Evolutionary conservation across 1,140 invertebrate genomes (phyloP), one percentile per base, ranked within the genome.

Genomic region (Physella acuta): DNA sequence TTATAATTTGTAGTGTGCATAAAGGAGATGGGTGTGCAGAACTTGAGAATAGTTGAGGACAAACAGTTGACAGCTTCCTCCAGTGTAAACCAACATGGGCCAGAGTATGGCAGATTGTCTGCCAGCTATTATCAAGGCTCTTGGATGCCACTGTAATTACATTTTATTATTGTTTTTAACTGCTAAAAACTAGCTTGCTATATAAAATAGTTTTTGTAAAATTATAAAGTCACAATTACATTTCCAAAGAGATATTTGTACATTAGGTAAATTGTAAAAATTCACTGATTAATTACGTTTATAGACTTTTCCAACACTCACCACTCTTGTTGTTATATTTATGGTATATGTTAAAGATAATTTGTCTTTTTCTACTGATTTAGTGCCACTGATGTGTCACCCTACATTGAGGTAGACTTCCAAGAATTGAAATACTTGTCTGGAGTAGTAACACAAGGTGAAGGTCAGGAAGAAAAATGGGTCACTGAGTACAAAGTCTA

Each of bases 341-440:
- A 26, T 30, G 3, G n/a, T 53, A 14, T 53, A 5, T 53, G 11
- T 66, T 14, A 66, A 14, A 14, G 24, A 8, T 3, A 52, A 49
- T 66, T 30, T 24, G 28, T 55, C 31, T n/a, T 24, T 16, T 52
- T 28, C 5, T 20, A 31, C 49, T 62, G 8, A 26, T 71, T 2
- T 49, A 78, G 77, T n/a, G 28, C 61, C 0, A 69, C 51, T 30
- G 77, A 78, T 51, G 68, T 65, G 5, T 60, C 60, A 16, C 75
- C 72, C 16, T 76, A 73, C 61, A 74, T 77, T 34, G 69, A 84
- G 75, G 78, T 85, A 20, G 78, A 85, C 72, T 78, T 85, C 55
- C 39, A 73, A 33, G 80, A 85, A 58, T 67, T 78, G 2, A 81
- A 84, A 67, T 70, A 77, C 56, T 71, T 85, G 24, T 82, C 83